Evolutionary conservation across 2,888 invertebrate species (phyloP), one percentile per base, ranked within the genome.

Genomic region (Zygogramma bicolorata): DNA sequence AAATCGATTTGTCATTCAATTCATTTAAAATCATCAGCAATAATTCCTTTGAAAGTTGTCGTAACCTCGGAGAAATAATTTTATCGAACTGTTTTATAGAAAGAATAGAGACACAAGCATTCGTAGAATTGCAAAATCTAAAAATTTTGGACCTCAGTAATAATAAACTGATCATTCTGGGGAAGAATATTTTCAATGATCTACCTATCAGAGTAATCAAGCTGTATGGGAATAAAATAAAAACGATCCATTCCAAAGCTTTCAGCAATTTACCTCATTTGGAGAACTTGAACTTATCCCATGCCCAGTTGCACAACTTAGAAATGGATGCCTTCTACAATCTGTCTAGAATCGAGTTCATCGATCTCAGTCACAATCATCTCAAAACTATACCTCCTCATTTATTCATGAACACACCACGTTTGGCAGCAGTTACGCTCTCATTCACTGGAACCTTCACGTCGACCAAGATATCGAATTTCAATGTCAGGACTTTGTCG

Each of bases 281-380:
- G 13, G 4, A 4, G 4, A 20, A 20, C 0, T 27, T 73, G 13
- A 69, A 62, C 61, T 57, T 73, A 2, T 69, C 73, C 25, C 4
- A 20, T 8, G 22, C 42, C 2, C 6, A 34, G 10, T 65, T 73
- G 10, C 22, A 27, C 2, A 53, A 49, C 25, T 13, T 73, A 6
- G 62, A 66, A 10, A 15, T 5, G 15, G 15, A 53, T 2, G 38
- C 69, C 10, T 72, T 73, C 38, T 25, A 13, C 15, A 46, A 58
- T 31, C n/a, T 73, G 57, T 3, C 29, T n/a, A 38, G 4, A 1
- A n/a, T 58, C 13, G n/a, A 18, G 22, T 40, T 15, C 4, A 27
- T 72, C 2, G 69, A 73, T 18, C 57, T 73, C 15, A 68, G 59
- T 20, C 34, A 53, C 46, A 73, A 73, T 42, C 29, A 65, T 20